phyloP scores from a whole-genome alignment of 2,797 vertebrate genomes.

The Tadarida brasiliensis region DNA sequence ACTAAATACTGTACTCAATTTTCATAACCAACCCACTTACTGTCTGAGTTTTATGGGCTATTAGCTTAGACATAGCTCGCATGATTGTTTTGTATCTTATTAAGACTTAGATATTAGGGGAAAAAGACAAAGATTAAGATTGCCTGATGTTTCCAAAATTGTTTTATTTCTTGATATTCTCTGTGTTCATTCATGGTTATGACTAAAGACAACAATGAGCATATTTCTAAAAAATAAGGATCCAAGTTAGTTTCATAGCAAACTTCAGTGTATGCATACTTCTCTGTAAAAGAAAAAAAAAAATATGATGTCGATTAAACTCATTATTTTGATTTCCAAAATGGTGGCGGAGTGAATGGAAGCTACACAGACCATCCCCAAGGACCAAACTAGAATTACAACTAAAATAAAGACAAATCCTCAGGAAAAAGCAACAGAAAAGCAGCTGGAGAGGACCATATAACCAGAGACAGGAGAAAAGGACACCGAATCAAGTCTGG shows the following conservation, averaged over 20 bases:
- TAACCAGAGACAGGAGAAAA: too few species aligned
- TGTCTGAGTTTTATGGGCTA: background rate
- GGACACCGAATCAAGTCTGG: too few species aligned
- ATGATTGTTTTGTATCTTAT: background rate
- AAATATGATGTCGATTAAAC: background rate
- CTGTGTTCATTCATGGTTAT: background rate
- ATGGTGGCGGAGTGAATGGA: too few species aligned
- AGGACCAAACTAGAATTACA: too few species aligned
- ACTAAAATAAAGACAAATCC: too few species aligned
- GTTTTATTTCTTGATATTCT: background rate
- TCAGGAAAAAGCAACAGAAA: too few species aligned
- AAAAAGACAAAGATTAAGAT: slow-evolving; percentile 12
- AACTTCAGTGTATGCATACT: background rate
- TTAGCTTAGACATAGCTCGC: background rate
- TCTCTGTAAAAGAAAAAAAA: background rate
- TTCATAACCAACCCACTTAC: slow-evolving; percentile 60
- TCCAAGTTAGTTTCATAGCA: background rate
- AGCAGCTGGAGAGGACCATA: too few species aligned
- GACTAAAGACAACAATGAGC: background rate
- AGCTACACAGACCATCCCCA: too few species aligned
- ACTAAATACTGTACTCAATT: background rate
- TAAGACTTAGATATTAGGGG: background rate
- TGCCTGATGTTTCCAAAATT: background rate
- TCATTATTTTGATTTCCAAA: background rate
- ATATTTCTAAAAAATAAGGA: background rate